A percentile compares a stretch with the other conserved stretches of the same genome.
phyloP scores from a whole-genome alignment of 2,113 vertebrate species.

The Siphamia tubifer region DNA sequence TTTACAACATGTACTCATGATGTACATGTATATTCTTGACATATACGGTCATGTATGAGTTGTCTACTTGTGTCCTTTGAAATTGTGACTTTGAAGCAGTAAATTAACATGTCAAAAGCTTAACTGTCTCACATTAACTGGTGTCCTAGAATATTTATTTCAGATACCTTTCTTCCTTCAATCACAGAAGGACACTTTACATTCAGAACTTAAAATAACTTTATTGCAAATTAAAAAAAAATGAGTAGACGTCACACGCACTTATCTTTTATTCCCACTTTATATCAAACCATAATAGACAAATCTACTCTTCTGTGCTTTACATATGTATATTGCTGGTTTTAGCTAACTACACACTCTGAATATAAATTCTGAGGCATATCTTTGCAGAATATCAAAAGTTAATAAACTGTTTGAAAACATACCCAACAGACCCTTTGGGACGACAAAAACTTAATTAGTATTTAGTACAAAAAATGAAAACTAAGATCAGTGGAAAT shows the following conservation, averaged over 20 bases:
- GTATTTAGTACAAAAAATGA: too few relatives aligned
- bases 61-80: neutral
- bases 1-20: too few relatives aligned
- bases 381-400: too few relatives aligned
- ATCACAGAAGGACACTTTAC: neutral
- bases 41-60: neutral
- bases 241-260: neutral
- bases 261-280: constrained; percentile 1
- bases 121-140: neutral
- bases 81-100: constrained; percentile 9
- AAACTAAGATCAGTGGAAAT: too few relatives aligned
- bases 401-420: too few relatives aligned
- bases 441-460: too few relatives aligned
- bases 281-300: neutral
- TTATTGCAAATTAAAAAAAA: constrained; percentile 13
- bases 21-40: too few relatives aligned
- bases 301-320: constrained; percentile 12
- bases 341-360: too few relatives aligned
- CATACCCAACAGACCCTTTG: too few relatives aligned
- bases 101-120: constrained; percentile 12
- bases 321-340: neutral
- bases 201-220: constrained; percentile 7
- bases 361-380: too few relatives aligned
- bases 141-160: neutral
- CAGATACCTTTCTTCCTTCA: constrained; percentile 8